Base-by-base conservation (phyloP, 2,113 vertebrate species). In the Hepsetus odoe region DNA sequence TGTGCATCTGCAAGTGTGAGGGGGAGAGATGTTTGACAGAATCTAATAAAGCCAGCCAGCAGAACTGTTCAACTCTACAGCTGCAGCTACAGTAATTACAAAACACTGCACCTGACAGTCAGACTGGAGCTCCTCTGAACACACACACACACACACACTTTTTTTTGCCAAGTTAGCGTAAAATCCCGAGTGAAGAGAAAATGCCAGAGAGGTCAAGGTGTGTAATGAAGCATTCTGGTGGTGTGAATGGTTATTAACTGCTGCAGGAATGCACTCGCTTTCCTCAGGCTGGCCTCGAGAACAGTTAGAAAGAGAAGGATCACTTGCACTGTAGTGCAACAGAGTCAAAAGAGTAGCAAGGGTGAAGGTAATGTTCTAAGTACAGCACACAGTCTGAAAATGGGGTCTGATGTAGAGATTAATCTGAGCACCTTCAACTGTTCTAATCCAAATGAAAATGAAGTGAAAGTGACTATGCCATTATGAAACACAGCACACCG, bases 141-240 rank as follows among this genome's bases (percentile, higher is more conserved):
- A 33, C 56, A 33, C 18, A 35, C 40, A 24, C 20, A 11, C n/a
- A 11, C 14, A 3, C 33, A 42, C 70, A 38, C 66, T 24, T 72
- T 30, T 74, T 82, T 80, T 64, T 62, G 77, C 74, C 73, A 79
- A 76, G 82, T 62, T 53, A 67, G 80, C 82, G 76, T 83, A 86
- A 88, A 83, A 83, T 84, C 83, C 82, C 77, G 66, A 76, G 82
- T 74, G 85, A 78, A 79, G 76, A 72, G 49, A 88, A 80, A 88
- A 86, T 86, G 83, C 80, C 86, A 86, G 61, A n/a, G 82, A 84
- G 84, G 85, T 88, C 85, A 84, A 77, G 74, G 73, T 80, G 79
- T 70, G 84, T 82, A 88, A 84, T 85, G 87, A 85, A 85, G 86
- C 86, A 75, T 85, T 86, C 80, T 80, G 83, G 76, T 81, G 74